Base-by-base conservation (phyloP, 2,888 invertebrate genomes). In the Stenotaenia linearis region DNA sequence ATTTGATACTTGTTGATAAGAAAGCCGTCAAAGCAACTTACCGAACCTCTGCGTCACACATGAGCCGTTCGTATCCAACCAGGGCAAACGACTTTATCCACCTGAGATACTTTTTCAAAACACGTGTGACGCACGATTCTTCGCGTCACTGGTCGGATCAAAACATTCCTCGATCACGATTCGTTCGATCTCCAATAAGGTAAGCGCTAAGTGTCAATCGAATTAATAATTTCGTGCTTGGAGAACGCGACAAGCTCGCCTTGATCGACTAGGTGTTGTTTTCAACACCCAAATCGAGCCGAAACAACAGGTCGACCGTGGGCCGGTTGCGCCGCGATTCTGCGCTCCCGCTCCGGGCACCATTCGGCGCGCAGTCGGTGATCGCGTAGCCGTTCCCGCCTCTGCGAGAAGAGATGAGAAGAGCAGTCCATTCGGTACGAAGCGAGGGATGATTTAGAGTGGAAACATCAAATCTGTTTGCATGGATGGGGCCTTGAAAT, bases 401-500 rank as follows among this genome's bases (percentile, higher is more conserved):
- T 7, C 9, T 28, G 69, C 69, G 69, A 69, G 69, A 69, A 69
- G 69, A 28, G 69, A 69, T 69, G 69, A 69, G 69, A 69, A 69
- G 69, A 69, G 28, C 69, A 69, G 69, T 69, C 69, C 69, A 69
- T 69, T 69, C 69, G 69, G 10, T n/a, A 18, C 7, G 25, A 10
- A 5, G 23, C 25, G 23, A 28, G 69, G 69, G 69, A 69, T 28
- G 69, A 69, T 69, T 69, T 12, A 69, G 69, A 69, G 25, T 28
- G 69, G 28, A 69, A 69, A 69, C 23, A 69, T 23, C 23, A 45
- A 45, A 50, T 15, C 10, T 56, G 10, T 3, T 23, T 25, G 69
- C 69, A 28, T 69, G 69, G 69, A 69, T 69, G 25, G 69, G 69
- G 69, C 69, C 69, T 69, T 69, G 69, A 69, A 69, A 69, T 69